Percentiles rank a stretch among this genome's conserved stretches.
Conservation (phyloP, 2,888 invertebrate species). For the Physocephala rufipes region DNA sequence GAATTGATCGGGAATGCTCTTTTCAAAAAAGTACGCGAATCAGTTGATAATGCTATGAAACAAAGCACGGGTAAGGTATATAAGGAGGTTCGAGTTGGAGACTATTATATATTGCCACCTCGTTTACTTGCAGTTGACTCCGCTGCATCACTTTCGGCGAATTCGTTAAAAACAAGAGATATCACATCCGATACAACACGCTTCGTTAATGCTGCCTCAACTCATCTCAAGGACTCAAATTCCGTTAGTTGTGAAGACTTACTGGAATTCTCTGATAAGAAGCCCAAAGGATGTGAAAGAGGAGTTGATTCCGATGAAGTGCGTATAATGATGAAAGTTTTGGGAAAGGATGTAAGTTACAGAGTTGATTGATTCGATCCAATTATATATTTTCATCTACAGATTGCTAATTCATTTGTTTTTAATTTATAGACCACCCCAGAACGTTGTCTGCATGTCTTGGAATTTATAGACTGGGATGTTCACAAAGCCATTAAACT, state of each 20-base stretch:
- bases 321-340: slow-evolving; percentile 88
- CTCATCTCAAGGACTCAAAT: slow-evolving; percentile 69
- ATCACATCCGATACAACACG: slow-evolving; percentile 49
- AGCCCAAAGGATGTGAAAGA: slow-evolving; percentile 82
- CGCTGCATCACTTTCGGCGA: not conserved
- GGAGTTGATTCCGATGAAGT: slow-evolving; percentile 92
- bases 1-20: slow-evolving; percentile 64
- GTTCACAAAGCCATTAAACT: slow-evolving; percentile 87
- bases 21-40: slow-evolving; percentile 65
- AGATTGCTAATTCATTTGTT: no score
- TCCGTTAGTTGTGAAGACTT: slow-evolving; percentile 92
- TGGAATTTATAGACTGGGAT: slow-evolving; percentile 89
- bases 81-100: not conserved
- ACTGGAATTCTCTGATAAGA: slow-evolving; percentile 85
- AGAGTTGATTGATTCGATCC: no score
- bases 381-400: not conserved
- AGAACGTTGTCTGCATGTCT: slow-evolving; percentile 80
- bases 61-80: slow-evolving; percentile 18
- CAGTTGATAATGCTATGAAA: slow-evolving; percentile 62
- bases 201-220: slow-evolving; percentile 54
- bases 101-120: not conserved
- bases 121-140: not conserved
- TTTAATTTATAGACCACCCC: slow-evolving; percentile 69
- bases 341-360: slow-evolving; percentile 75
- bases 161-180: slow-evolving; percentile 15